Percentiles rank a stretch among this genome's conserved stretches.
These are phyloP conservation scores for Diprion similis DNA, from an alignment of 1,140 invertebrate genomes.

Conservation along the genomic window DNA sequence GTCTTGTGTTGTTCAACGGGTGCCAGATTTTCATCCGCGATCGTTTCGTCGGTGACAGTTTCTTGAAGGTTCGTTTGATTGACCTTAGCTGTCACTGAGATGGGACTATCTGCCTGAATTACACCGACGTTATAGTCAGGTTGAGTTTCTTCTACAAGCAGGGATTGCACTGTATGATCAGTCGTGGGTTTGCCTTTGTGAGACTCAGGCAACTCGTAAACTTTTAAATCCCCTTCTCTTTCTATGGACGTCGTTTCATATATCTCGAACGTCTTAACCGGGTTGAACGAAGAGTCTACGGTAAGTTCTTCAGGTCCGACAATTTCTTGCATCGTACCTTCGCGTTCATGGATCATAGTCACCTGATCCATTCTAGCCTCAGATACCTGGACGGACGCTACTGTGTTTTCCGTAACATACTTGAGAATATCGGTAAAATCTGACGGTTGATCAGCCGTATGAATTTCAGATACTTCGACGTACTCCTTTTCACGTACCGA, in stretches of 20 bases:
- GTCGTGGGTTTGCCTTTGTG: conserved; percentile 63
- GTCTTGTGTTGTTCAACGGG: conserved; percentile 40
- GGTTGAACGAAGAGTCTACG: conserved; percentile 53
- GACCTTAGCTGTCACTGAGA: conserved; percentile 56
- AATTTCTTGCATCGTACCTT: conserved; percentile 51
- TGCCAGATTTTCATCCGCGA: conserved; percentile 58
- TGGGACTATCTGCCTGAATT: conserved; percentile 51
- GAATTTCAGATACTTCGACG: conserved; percentile 63
- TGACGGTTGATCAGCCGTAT: conserved; percentile 62
- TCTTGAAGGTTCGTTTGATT: conserved; percentile 55
- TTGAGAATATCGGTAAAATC: conserved; percentile 63
- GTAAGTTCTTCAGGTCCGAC: conserved; percentile 48
- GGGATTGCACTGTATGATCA: conserved; percentile 63
- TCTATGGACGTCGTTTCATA: conserved; percentile 64
- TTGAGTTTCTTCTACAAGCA: conserved; percentile 67
- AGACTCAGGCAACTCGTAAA: conserved; percentile 62
- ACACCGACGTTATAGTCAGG: conserved; percentile 59
- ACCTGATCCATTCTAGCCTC: conserved; percentile 68
- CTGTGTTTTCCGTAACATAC: conserved; percentile 63
- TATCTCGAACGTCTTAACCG: conserved; percentile 61
- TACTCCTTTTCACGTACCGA: conserved; percentile 64
- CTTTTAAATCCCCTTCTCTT: conserved; percentile 63
- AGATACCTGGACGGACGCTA: conserved; percentile 56
- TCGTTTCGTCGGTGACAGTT: conserved; percentile 64
- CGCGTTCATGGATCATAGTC: conserved; percentile 63